Evolutionary conservation across 2,113 vertebrate genomes (phyloP).

Genomic region (Rostratula benghalensis): DNA sequence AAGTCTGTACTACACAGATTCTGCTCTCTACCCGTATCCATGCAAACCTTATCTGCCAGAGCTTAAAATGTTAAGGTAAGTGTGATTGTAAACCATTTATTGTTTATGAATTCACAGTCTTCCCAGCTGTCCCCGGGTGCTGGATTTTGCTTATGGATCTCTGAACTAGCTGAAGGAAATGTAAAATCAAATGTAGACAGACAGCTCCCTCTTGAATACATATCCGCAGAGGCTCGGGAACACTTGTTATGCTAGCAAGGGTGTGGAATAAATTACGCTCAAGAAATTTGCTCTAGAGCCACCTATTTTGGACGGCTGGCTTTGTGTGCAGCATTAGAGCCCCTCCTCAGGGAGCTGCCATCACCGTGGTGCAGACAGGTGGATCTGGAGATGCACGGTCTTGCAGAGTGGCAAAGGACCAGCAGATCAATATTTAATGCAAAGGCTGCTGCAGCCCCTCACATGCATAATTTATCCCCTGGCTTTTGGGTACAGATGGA

Average conservation of each 20-base stretch:
- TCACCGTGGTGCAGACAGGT: conserved; percentile 11
- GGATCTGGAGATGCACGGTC: background rate
- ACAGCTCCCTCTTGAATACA: conserved; percentile 59
- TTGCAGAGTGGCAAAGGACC: conserved; percentile 34
- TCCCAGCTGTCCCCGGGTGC: background rate
- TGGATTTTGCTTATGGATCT: conserved; percentile 39
- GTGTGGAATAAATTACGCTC: conserved; percentile 35
- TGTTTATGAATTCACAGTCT: conserved; percentile 46
- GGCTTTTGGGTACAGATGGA: conserved; percentile 59
- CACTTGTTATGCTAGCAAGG: conserved; percentile 56
- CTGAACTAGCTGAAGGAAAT: conserved; percentile 49
- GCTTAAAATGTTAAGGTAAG: background rate
- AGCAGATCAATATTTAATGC: conserved; percentile 66
- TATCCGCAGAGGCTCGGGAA: conserved; percentile 22
- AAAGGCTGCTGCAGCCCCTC: conserved; percentile 53
- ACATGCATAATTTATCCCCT: conserved; percentile 65
- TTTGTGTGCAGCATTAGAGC: background rate
- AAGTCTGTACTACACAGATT: background rate
- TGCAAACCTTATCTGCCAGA: background rate
- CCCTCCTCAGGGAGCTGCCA: background rate
- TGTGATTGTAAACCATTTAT: conserved; percentile 22
- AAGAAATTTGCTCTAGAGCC: conserved; percentile 43
- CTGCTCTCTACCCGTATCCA: background rate
- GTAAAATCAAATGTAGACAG: conserved; percentile 57
- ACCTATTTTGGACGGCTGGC: background rate